Evolutionary conservation across 1,140 invertebrate genomes (phyloP).

Genomic region (Caenorhabditis tropicalis): DNA sequence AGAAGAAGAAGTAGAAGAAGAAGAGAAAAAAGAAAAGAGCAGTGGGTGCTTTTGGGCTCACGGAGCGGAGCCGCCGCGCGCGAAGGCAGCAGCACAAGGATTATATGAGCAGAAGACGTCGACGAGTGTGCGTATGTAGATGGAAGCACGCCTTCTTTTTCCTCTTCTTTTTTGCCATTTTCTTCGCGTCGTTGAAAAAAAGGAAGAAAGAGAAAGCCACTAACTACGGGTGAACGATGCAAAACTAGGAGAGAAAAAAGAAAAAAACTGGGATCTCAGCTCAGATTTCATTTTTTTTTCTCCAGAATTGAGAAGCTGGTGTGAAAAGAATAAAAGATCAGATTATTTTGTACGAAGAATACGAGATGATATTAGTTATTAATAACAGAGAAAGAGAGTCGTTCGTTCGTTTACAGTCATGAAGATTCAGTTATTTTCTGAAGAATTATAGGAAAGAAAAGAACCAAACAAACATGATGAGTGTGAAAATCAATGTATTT

Average conservation of each 20-base stretch:
- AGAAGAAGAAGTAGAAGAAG: not conserved
- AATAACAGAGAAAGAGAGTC: no score
- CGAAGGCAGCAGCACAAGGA: conserved; percentile 28
- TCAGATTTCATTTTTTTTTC: not conserved
- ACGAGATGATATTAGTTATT: no score
- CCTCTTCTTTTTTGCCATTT: conserved; percentile 23
- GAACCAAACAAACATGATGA: no score
- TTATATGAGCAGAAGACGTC: conserved; percentile 43
- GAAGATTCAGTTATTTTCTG: no score
- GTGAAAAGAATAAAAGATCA: not conserved
- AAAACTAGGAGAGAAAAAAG: not conserved
- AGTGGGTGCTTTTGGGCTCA: conserved; percentile 33
- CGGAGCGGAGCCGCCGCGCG: conserved; percentile 16
- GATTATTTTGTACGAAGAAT: not conserved
- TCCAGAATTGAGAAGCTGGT: not conserved
- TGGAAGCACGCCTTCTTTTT: not conserved
- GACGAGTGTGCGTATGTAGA: conserved; percentile 27
- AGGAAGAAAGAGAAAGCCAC: conserved; percentile 5
- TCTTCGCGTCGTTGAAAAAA: conserved; percentile 19
- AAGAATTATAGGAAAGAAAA: no score
- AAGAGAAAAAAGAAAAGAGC: conserved; percentile 1
- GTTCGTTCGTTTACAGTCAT: no score
- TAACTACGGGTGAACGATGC: not conserved
- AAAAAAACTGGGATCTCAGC: not conserved
- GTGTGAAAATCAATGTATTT: no score